Base-by-base conservation (phyloP, 2,797 vertebrate species). In the Cottoperca gobio region DNA sequence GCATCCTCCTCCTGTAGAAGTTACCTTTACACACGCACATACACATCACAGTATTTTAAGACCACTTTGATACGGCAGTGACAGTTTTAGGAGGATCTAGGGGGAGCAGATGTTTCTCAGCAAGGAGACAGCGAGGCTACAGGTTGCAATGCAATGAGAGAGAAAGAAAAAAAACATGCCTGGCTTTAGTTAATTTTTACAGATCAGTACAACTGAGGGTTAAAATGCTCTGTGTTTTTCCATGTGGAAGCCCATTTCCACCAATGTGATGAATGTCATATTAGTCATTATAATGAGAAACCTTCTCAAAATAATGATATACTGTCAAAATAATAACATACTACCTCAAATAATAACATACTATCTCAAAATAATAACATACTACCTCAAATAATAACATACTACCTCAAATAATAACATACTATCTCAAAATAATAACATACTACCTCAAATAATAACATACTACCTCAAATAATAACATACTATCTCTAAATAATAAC, bases 31-130 rank as follows among this genome's bases (percentile, higher is more conserved):
- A 72, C 39, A 58, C 55, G n/a, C 49, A 23, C 43, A 24, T 75
- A 84, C 66, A 81, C 70, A 64, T 81, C 79, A 79, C 85, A 89
- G 88, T 88, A 83, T 81, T 81, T 76, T 75, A 88, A 81, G 82
- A 81, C 84, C 80, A 81, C 82, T 86, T 87, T 78, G 62, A 74
- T 72, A 78, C 53, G 86, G 91, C 90, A 91, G 87, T 90, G 87
- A 90, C 66, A 62, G 73, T 82, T 78, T 63, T 24, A 52, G 67
- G 78, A 78, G 77, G 50, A 66, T 52, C 46, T 17, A 37, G 26
- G 50, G 59, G 49, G 67, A 82, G 74, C 64, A 70, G 42, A 58
- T 5, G 24, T 64, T 82, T 78, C 65, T 68, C 60, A 54, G 46
- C 21, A 8, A 46, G 35, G 68, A 73, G 53, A 70, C 49, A 26